Base-by-base conservation (phyloP, 37 sponge, comb jelly and placozoan species). In the Halisarca cf. caerulea region DNA sequence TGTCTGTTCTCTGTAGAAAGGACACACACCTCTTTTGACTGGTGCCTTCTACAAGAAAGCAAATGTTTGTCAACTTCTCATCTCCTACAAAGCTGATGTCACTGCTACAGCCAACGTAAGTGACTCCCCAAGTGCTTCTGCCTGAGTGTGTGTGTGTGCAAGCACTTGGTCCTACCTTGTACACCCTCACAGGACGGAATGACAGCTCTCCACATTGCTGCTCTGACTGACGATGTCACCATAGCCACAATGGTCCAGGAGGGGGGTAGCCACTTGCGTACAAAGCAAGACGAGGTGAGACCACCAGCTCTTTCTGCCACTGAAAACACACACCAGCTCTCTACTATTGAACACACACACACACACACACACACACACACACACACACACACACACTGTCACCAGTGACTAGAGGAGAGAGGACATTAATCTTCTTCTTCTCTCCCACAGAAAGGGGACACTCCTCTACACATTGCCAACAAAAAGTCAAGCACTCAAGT, bases 121-220 rank as follows among this genome's bases (percentile, higher is more conserved):
- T n/a, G n/a, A n/a, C n/a, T n/a, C n/a, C n/a, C n/a, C n/a, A n/a
- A n/a, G n/a, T n/a, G n/a, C n/a, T n/a, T n/a, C n/a, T n/a, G n/a
- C n/a, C n/a, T n/a, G n/a, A n/a, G n/a, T 47, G 51, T 47, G 51
- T 47, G 51, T 47, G 30, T 78, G 55, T 78, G 32, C 33, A 27
- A 34, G 35, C 61, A 58, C 32, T 47, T 47, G 11, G 9, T 11
- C 11, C 51, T 47, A 47, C 51, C 51, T 14, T 47, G 11, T 30
- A n/a, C n/a, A n/a, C 69, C 25, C 21, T 44, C 11, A 18, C 30
- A 54, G 28, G 86, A 78, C 38, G 84, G 80, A 5, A 79, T 64
- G 59, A 89, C 74, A 2, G 84, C 59, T 11, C 84, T 90, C 15
- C 91, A 90, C 75, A 24, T 90, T 14, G 91, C 91, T 32, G 91